Base-by-base conservation (phyloP, 2,888 invertebrate genomes). In the Cheilosia pagana region DNA sequence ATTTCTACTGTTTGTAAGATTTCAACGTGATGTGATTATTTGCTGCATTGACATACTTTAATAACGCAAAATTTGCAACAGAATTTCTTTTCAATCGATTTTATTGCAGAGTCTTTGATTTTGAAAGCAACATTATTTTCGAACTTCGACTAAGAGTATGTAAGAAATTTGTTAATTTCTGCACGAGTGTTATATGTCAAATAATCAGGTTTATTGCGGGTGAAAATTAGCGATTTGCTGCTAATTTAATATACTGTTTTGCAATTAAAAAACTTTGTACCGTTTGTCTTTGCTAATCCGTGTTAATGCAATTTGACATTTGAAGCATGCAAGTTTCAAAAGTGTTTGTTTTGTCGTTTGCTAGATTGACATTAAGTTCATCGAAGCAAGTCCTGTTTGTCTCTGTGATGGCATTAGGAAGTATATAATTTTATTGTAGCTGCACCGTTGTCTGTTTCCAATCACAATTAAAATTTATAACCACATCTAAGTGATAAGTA, bases 1-100 rank as follows among this genome's bases (percentile, higher is more conserved):
- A 81, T 76, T 71, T 76, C 63, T 76, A 75, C 76, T 76, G 81
- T 81, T 76, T 59, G 45, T 63, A 70, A 48, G 59, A 45, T 65
- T 48, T 35, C 71, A 28, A 71, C 76, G 70, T 76, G 81, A 71
- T 65, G 57, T 21, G 76, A 71, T 81, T 68, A 57, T 53, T 67
- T 68, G 25, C 43, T 23, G 55, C 53, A 39, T 75, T 75, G 81
- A 62, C 75, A 81, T 35, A 68, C 75, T 52, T 55, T 19, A 14
- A 48, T 12, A 45, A 41, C 35, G 23, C 35, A 23, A 62, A 65
- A 57, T 19, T 50, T 57, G 41, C 25, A 60, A 62, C 25, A 48
- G 7, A 25, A 79, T 67, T 60, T 74, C 60, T 55, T 48, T 53
- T 28, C 45, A 55, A 65, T 65, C 25, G 12, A 53, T 50, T 6